Conservation (phyloP, 2,888 invertebrate species). For the Mesorhabditis spiculigera region DNA sequence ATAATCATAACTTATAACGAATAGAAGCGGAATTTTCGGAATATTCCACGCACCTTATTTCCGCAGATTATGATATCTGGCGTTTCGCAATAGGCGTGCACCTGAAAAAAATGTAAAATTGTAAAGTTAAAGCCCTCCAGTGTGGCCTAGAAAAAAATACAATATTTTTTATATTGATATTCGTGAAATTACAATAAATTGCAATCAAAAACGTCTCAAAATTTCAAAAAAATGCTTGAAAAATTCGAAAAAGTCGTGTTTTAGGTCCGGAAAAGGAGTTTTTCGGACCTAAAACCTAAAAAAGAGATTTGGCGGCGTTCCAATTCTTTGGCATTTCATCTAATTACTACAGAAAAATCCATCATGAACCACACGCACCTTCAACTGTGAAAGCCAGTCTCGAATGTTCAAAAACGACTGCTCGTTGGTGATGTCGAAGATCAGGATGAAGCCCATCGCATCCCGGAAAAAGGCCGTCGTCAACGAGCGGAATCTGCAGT, state of each 20-base stretch:
- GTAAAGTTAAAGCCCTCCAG: not conserved
- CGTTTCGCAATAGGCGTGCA: conserved; percentile 81
- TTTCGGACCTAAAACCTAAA: too few relatives aligned
- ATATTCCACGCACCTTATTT: conserved; percentile 69
- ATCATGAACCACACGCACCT: conserved; percentile 68
- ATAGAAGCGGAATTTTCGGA: too few relatives aligned
- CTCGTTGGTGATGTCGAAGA: conserved; percentile 88
- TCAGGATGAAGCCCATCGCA: conserved; percentile 86
- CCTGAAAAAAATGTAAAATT: conserved; percentile 59
- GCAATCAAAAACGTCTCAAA: too few relatives aligned
- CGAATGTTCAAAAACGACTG: conserved; percentile 84
- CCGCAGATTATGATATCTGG: conserved; percentile 93
- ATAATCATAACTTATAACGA: too few relatives aligned
- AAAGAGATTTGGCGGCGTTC: too few relatives aligned
- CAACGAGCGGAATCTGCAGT: conserved; percentile 76
- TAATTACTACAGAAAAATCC: too few relatives aligned
- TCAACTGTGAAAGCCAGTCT: conserved; percentile 87
- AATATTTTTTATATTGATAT: too few relatives aligned
- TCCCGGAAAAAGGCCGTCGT: conserved; percentile 91
- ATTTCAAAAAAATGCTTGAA: too few relatives aligned
- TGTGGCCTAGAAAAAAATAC: too few relatives aligned
- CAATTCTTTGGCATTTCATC: too few relatives aligned
- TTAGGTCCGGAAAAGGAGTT: too few relatives aligned
- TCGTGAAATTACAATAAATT: too few relatives aligned
- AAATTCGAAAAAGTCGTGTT: not conserved